Evolutionary conservation across 2,113 vertebrate genomes (phyloP), one percentile per base, ranked within the genome.

Genomic region (Brachyhypopomus occidentalis): DNA sequence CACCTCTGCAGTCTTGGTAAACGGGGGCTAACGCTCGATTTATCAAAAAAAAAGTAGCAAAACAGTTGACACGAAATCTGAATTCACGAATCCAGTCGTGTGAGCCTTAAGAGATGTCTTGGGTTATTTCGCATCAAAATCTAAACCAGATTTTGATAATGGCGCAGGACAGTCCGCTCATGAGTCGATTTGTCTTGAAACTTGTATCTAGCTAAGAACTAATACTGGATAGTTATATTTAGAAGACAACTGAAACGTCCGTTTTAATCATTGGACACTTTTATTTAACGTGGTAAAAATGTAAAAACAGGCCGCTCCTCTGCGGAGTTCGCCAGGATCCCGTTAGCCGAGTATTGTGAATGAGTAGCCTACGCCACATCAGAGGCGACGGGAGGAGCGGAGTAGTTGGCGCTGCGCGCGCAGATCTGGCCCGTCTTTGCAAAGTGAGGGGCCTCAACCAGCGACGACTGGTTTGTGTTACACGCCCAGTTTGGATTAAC

Each of bases 271-370:
- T 19, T 62, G 38, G 2, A 19, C 1, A 0, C 11, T 34, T 25
- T 0, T 19, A 25, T 19, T n/a, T 45, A 56, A n/a, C 56, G 5
- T 19, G 9, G 25, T 78, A 16, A 56, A 75, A 78, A 77, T 7
- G 41, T 80, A 59, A 67, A 58, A 64, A 80, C 66, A 83, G 56
- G 84, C 85, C 89, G 77, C 89, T 89, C 89, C 89, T 82, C 84
- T 89, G 88, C 90, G 89, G 88, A 84, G 81, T 86, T 64, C 86
- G 81, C 67, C 89, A 66, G 80, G 17, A 3, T 19, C 27, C 64
- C 64, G 64, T 67, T 67, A 67, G 16, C 41, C 3, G 38, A 38
- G 7, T 38, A 7, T 38, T 45, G 45, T 52, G 45, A 11, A 14
- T 14, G 41, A 6, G 45, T 14, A 52, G 45, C 7, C 45, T 52